These are phyloP conservation scores for Sarcophilus harrisii DNA, from an alignment of 2,797 vertebrate genomes.

Conservation along the genomic window DNA sequence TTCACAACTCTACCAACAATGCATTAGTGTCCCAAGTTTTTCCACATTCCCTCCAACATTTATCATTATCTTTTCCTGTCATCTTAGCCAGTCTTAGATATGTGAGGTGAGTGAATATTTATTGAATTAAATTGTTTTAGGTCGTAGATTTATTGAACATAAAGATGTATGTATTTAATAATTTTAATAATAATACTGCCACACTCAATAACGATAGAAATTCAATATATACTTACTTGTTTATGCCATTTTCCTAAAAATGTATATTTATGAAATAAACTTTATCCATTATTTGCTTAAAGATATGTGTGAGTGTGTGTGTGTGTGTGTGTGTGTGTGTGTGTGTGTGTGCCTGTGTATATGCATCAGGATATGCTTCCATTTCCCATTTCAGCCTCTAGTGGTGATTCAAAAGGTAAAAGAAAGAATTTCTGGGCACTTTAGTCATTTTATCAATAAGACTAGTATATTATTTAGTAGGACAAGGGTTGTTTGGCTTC, in stretches of 20 bases:
- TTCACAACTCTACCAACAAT: too few species aligned
- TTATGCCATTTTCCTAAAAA: neutral
- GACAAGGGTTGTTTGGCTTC: neutral
- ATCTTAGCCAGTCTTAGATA: too few species aligned
- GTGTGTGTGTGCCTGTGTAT: too few species aligned
- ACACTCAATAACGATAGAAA: neutral
- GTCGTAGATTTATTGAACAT: neutral
- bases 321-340: too few species aligned
- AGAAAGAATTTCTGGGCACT: too few species aligned
- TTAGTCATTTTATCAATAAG: too few species aligned
- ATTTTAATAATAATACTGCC: neutral
- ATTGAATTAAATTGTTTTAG: neutral
- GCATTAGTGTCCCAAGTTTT: too few species aligned
- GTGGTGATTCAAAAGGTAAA: too few species aligned
- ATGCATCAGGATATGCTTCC: neutral
- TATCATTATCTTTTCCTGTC: too few species aligned
- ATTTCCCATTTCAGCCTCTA: neutral
- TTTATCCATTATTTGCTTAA: neutral
- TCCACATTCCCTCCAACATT: too few species aligned
- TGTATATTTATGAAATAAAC: neutral
- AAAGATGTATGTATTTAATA: neutral
- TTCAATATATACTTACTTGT: neutral
- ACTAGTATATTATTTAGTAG: neutral
- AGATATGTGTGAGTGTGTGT: neutral
- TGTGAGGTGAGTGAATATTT: neutral